Base-by-base conservation (phyloP, 2,113 vertebrate genomes). In the Montifringilla adamsi region DNA sequence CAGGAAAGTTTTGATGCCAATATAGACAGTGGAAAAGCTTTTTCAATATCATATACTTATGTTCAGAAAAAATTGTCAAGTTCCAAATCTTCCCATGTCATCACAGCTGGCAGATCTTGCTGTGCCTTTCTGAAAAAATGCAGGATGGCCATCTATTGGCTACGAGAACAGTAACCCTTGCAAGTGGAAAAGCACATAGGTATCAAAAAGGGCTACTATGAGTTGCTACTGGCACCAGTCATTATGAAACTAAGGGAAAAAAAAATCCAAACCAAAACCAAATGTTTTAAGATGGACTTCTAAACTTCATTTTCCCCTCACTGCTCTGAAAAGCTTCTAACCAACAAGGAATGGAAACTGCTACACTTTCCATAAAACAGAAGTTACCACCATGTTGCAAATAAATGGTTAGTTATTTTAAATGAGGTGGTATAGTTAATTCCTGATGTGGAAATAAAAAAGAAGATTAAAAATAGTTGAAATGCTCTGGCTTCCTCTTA, bases 341-440 rank as follows among this genome's bases (percentile, higher is more conserved):
- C 84, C 89, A 91, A 39, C 35, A 85, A 66, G 15, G 28, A 95
- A 83, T 73, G 82, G 70, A 95, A 96, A 95, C 27, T 55, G 66
- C 44, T 52, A 80, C 37, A 77, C 23, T 90, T 93, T 56, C 89
- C 89, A 84, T 31, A 21, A 93, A 95, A 93, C n/a, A 92, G 55
- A 88, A 91, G 39, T 86, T 82, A 90, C 78, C 43, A 91, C 9
- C 72, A 84, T 41, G 21, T 75, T 92, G 56, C 62, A 97, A 95
- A 95, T 70, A 76, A 94, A 94, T 31, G 47, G 55, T 56, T 89
- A 63, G 63, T 72, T 94, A 86, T 62, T 92, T 95, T 58, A 95
- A 93, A 94, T 76, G 28, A 91, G 18, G 33, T 60, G 39, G 49
- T 49, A 95, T 5, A 91, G 56, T 88, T 92, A 91, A 87, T 68